Evolutionary conservation across 53 echinoderm and acorn worm genomes (phyloP), one percentile per base, ranked within the genome.

Genomic region (Mesocentrotus franciscanus): DNA sequence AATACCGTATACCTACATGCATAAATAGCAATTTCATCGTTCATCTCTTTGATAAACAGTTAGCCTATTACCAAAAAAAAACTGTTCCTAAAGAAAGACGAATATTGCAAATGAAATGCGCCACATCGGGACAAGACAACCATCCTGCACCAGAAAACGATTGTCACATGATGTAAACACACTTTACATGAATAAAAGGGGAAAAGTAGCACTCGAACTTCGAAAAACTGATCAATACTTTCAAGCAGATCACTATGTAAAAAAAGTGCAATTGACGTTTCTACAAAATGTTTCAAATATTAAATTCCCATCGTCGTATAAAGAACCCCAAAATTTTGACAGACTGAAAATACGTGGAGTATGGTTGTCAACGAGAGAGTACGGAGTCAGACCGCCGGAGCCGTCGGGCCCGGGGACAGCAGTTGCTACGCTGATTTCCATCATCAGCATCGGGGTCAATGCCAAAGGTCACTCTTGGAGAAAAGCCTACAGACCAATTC

Each of bases 301-400:
- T 0, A 7, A 57, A 87, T 58, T 58, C 87, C 58, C 12, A 55
- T 56, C 85, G 14, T 32, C 8, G 56, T 1, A 56, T 18, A 49
- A 34, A 56, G 11, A 58, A 85, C 26, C 49, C 55, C 10, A 3
- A 85, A 58, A 56, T 26, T 58, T 85, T 85, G 85, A 85, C 87
- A 87, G 58, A 87, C 56, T 56, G 58, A 58, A 87, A 87, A 87
- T 87, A 58, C 94, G 83, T 11, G 62, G 84, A 14, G 94, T 39
- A 39, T n/a, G 36, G 42, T 60, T 85, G 95, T 94, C 95, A 87
- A 87, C 95, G 95, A 29, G 66, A 85, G 89, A 34, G 68, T 58
- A 71, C 66, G 95, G 95, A 94, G 95, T 94, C 95, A 70, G 95
- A 85, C 95, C 95, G 95, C 95, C 95, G 95, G 95, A 85, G 95